These are phyloP conservation scores for Neocloeon triangulifer DNA, from an alignment of 1,140 invertebrate species.

Conservation along the genomic window DNA sequence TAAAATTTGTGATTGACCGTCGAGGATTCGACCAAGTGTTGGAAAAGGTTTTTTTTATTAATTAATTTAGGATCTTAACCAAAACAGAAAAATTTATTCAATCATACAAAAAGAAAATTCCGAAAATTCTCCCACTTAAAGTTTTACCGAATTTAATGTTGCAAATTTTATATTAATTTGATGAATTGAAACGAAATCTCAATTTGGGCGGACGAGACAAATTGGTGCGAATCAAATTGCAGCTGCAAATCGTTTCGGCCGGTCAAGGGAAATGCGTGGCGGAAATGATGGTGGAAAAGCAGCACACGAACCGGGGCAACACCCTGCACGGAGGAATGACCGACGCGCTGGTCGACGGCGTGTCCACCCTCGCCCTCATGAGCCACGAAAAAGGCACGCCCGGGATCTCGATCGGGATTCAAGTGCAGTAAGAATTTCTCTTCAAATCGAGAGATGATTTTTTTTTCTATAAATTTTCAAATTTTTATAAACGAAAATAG, in stretches of 20 bases:
- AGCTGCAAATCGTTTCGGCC: slow-evolving; percentile 45
- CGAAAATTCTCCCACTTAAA: too few species aligned
- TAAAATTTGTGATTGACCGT: too few species aligned
- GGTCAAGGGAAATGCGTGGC: slow-evolving; percentile 40
- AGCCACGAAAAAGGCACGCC: slow-evolving; percentile 30
- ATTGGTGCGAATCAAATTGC: too few species aligned
- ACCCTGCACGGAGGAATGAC: slow-evolving; percentile 67
- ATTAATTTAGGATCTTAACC: too few species aligned
- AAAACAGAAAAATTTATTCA: too few species aligned
- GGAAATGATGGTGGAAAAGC: slow-evolving; percentile 49
- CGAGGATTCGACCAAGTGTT: slow-evolving; percentile 21
- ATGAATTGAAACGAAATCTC: too few species aligned
- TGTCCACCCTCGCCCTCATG: slow-evolving; percentile 61
- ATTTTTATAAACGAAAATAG: too few species aligned
- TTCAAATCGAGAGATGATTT: background rate
- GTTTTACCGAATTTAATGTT: too few species aligned
- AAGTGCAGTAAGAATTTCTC: slow-evolving; percentile 30
- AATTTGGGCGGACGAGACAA: too few species aligned
- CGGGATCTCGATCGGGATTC: slow-evolving; percentile 51
- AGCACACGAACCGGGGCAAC: slow-evolving; percentile 52
- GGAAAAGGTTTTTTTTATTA: too few species aligned
- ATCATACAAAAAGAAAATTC: too few species aligned
- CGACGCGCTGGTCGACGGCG: slow-evolving; percentile 53
- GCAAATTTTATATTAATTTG: too few species aligned
- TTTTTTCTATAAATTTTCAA: slow-evolving; percentile 10